Percentiles rank a stretch among this genome's conserved stretches.
phyloP scores from a whole-genome alignment of 2,888 invertebrate species.

The Dendrolimus houi region DNA sequence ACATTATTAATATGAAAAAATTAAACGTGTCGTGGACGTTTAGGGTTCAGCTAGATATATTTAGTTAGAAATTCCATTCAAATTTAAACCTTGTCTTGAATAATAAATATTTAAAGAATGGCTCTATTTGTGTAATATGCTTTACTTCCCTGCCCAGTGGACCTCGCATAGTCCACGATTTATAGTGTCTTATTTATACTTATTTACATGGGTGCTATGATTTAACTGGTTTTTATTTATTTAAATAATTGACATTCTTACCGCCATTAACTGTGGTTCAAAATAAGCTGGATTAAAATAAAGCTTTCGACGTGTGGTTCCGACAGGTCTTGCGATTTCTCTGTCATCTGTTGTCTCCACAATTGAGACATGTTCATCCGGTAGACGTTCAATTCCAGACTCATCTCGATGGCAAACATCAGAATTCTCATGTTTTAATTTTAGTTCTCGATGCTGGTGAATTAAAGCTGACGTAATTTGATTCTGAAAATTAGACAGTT shows the following conservation, averaged over 20 bases:
- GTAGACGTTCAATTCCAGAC: constrained; percentile 81
- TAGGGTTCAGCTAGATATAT: background rate
- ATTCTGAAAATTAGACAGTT: constrained; percentile 32
- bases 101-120: constrained; percentile 3
- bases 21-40: background rate
- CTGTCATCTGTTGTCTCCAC: constrained; percentile 87
- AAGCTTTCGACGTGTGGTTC: constrained; percentile 84
- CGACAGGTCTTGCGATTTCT: constrained; percentile 81
- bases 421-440: constrained; percentile 38
- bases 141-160: too few relatives aligned
- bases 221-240: too few relatives aligned
- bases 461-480: constrained; percentile 82
- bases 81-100: constrained; percentile 1
- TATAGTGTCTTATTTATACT: too few relatives aligned
- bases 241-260: constrained; percentile 45
- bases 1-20: background rate
- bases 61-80: background rate
- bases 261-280: constrained; percentile 89
- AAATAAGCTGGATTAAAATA: constrained; percentile 96
- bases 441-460: constrained; percentile 76
- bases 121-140: too few relatives aligned
- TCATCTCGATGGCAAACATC: constrained; percentile 69
- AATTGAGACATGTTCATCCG: constrained; percentile 90
- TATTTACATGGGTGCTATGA: too few relatives aligned
- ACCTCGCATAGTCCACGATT: too few relatives aligned